These are phyloP conservation scores for Gerris buenoi DNA, from an alignment of 1,140 invertebrate genomes.

Conservation along the genomic window DNA sequence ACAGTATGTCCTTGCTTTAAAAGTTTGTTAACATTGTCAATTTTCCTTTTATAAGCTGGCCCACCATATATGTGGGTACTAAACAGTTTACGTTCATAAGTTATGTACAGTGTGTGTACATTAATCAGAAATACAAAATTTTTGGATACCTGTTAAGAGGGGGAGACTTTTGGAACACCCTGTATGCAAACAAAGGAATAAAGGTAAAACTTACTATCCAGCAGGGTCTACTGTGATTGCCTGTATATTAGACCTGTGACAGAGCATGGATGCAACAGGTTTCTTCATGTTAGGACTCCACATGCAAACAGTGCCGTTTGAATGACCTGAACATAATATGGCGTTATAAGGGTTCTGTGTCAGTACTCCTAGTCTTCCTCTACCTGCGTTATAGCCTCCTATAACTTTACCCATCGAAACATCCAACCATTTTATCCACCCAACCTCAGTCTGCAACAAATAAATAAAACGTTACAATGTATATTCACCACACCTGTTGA, in stretches of 20 bases:
- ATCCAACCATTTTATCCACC: slow-evolving; percentile 83
- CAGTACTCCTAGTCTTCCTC: slow-evolving; percentile 65
- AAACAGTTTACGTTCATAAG: no score
- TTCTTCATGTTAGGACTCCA: slow-evolving; percentile 85
- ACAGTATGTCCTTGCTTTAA: no score
- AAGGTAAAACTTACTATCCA: slow-evolving; percentile 54
- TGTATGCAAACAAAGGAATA: no score
- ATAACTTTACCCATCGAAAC: slow-evolving; percentile 85
- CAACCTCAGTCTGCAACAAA: slow-evolving; percentile 57
- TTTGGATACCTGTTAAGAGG: no score
- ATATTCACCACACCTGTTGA: no score
- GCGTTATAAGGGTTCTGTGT: slow-evolving; percentile 93
- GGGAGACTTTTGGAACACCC: no score
- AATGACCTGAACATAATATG: slow-evolving; percentile 74
- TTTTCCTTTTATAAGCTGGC: no score
- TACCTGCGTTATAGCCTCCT: slow-evolving; percentile 50
- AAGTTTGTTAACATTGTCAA: no score
- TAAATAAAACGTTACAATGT: no score
- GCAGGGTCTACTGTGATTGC: slow-evolving; percentile 67
- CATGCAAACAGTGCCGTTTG: slow-evolving; percentile 75
- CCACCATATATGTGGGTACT: no score
- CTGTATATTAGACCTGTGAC: slow-evolving; percentile 67
- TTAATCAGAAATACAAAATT: no score
- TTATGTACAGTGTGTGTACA: no score
- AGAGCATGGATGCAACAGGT: slow-evolving; percentile 79